Base-by-base conservation (phyloP, 2,797 vertebrate species). In the Neostethus bicornis region DNA sequence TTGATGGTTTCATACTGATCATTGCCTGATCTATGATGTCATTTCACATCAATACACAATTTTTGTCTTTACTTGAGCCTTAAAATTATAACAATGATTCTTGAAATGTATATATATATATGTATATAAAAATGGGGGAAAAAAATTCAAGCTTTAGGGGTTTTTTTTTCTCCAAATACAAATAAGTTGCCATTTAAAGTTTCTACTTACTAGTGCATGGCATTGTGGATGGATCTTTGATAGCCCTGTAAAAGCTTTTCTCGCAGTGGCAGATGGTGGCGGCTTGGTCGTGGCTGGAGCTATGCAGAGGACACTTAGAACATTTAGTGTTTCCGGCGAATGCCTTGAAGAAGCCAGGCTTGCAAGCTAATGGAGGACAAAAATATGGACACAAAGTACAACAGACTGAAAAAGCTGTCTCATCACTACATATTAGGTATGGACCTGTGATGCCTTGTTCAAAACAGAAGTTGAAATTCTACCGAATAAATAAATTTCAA, bases 281-380 rank as follows among this genome's bases (percentile, higher is more conserved):
- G 3, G 94, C 95, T 88, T 96, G 95, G 34, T 88, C 55, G 0
- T 96, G 91, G 71, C 96, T 97, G 78, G 93, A 90, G 75, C 97
- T 99, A 62, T 95, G 96, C 20, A 93, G 94, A 71, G 97, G 97
- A 78, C 97, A 99, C 79, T 97, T 96, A 80, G 95, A 94, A 79
- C 97, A 99, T 84, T 96, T 96, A 44, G 93, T 94, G 80, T 97
- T 97, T 34, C 96, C 96, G 53, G 96, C 92, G 84, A 94, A 95
- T 0, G 96, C 93, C 90, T 99, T 99, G 89, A 98, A 99, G 90
- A 94, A 99, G 63, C 96, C 95, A 48, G 94, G 91, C 64, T 91
- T 93, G 82, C 97, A 99, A 62, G 96, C 97, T 98, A 91, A 8
- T 49, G 61, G 66, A 24, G 50, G 20, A 46, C 4, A 32, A 44